Base-by-base conservation (phyloP, 64 coral and sea anemone species). In the Porites australiensis region DNA sequence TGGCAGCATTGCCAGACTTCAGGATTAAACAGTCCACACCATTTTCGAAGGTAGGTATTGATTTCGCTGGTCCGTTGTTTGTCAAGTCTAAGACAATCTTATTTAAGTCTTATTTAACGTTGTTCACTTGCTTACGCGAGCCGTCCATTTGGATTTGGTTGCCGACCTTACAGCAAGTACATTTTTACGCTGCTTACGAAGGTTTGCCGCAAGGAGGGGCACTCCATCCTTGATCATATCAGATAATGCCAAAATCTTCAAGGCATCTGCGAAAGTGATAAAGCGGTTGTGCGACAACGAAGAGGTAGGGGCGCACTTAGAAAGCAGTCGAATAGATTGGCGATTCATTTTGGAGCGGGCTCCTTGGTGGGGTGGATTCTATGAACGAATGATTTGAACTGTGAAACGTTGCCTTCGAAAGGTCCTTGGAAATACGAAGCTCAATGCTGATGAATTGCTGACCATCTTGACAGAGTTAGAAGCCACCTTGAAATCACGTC, bases 341-440 rank as follows among this genome's bases (percentile, higher is more conserved):
- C 47, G 46, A 62, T 80, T 80, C 44, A 80, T 22, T 80, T 62
- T 80, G 51, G 77, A 80, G 22, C 13, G 61, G 67, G 22, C 82
- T 67, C 82, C 82, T 21, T 86, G 82, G 82, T 86, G 82, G 82
- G 82, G 61, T 2, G 61, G 82, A 71, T 86, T 86, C 57, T 82
- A 62, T 15, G 60, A 84, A 20, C 27, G 81, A 63, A 23, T 84
- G 58, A 51, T 84, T 50, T 62, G 82, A 44, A 86, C 82, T 2
- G 61, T 22, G 10, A 86, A 86, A 54, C 82, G 82, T 86, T 86
- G 82, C 18, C 67, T 86, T 15, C 19, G 67, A 71, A 69, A 86
- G 82, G 61, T 86, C 5, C 16, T 86, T 7, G 82, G 64, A 4
- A 86, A 86, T 45, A 61, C 82, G 9, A 86, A 52, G 60, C 67